Evolutionary conservation across 92 coral and sea anemone genomes (phyloP).

Genomic region (Pocillopora grandis): DNA sequence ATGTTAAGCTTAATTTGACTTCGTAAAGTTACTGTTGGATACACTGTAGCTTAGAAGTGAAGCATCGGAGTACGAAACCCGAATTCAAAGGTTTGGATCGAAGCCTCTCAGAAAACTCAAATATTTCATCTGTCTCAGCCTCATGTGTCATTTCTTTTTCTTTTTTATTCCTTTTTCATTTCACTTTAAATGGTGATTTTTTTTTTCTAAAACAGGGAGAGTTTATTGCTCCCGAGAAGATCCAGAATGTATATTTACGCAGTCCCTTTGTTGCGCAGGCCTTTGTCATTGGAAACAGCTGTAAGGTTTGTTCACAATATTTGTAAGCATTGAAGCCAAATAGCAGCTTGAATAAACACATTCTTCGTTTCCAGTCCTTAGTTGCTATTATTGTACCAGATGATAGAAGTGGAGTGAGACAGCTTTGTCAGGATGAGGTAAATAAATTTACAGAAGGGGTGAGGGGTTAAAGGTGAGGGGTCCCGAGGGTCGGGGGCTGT

Average conservation of each 20-base stretch:
- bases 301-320: constrained; percentile 60
- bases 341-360: background rate
- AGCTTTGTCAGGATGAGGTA: constrained; percentile 81
- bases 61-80: too few relatives aligned
- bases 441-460: background rate
- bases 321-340: background rate
- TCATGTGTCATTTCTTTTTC: too few relatives aligned
- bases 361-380: constrained; percentile 55
- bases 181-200: background rate
- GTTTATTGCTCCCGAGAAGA: constrained; percentile 88
- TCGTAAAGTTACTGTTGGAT: too few relatives aligned
- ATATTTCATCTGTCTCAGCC: too few relatives aligned
- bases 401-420: constrained; percentile 64
- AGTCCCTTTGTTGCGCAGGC: constrained; percentile 88
- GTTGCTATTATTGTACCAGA: constrained; percentile 87
- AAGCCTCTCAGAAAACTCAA: too few relatives aligned
- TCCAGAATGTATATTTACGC: constrained; percentile 73
- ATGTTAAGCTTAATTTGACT: too few relatives aligned
- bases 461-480: too few relatives aligned
- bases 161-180: background rate
- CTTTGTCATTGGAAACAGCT: constrained; percentile 80
- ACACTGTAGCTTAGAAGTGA: too few relatives aligned
- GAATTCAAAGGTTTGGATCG: too few relatives aligned
- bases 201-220: constrained; percentile 65
- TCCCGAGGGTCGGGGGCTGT: too few relatives aligned